Base-by-base conservation (phyloP, 2,888 invertebrate genomes). In the Pristionchus maxplancki region DNA sequence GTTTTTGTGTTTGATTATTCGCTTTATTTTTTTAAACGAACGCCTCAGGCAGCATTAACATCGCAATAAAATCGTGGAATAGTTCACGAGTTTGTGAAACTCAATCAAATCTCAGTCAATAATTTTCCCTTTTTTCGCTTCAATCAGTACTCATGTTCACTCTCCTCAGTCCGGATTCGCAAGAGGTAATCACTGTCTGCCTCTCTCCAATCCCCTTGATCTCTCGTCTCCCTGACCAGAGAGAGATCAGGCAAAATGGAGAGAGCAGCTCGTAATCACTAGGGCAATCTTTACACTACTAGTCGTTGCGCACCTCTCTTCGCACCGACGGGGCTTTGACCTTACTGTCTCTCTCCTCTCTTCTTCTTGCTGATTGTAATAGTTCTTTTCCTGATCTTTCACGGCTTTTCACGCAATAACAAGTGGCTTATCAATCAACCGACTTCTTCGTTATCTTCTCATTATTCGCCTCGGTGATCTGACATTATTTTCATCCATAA, bases 211-310 rank as follows among this genome's bases (percentile, higher is more conserved):
- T 58, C n/a, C 8, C n/a, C 58, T 5, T 58, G n/a, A 24, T 58
- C 58, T 58, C n/a, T 58, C 58, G 58, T 9, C 58, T n/a, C 58
- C 6, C 58, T 58, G 24, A 58, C 58, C 5, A 20, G 1, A 5
- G 20, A n/a, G 58, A 58, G 58, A n/a, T 1, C 0, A 24, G 6
- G 24, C 20, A 3, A 20, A 50, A 50, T 50, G 50, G 50, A 50
- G 50, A 50, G 50, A 50, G 13, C 50, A 50, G 50, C 11, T n/a
- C n/a, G 24, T 58, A 58, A 58, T 78, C 78, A 78, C 78, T 78
- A 20, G 48, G 24, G 78, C 78, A 78, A 78, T 78, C 44, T 1
- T 78, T 78, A 78, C 78, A 78, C 44, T 48, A 40, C 48, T 78
- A 24, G 8, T 24, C 3, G 8, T 20, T 24, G 9, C 5, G 4